Conservation (phyloP, 2,797 vertebrate species). For the Tragelaphus oryx region DNA sequence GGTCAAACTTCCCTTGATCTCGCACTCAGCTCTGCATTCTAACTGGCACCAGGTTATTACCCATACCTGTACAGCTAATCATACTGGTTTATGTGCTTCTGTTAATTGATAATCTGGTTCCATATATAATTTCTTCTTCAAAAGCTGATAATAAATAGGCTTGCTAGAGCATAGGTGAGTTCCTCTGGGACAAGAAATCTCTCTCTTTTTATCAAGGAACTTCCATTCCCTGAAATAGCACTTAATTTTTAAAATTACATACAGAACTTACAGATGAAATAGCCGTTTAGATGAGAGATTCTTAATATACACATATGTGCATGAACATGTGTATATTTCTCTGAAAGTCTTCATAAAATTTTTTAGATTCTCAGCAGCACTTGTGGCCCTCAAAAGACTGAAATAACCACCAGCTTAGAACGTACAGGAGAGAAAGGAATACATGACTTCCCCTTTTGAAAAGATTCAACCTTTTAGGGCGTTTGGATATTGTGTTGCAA, state of each 20-base stretch:
- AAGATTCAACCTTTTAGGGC: neutral
- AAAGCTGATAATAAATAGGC: neutral
- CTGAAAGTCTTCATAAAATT: neutral
- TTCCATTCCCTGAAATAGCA: neutral
- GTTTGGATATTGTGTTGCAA: neutral
- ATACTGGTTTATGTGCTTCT: neutral
- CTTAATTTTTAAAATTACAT: neutral
- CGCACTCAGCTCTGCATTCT: neutral
- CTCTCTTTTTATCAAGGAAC: neutral
- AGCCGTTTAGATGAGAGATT: neutral
- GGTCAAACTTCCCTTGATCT: neutral
- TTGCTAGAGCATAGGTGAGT: neutral
- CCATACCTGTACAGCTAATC: neutral
- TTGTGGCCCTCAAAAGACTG: neutral
- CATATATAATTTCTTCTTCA: neutral
- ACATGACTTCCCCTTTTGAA: neutral
- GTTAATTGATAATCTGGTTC: neutral
- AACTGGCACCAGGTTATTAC: neutral
- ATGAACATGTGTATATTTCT: neutral
- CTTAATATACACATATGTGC: neutral
- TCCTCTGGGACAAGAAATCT: neutral
- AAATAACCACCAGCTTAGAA: neutral
- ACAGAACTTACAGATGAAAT: neutral
- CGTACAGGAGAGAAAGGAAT: neutral
- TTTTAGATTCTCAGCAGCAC: neutral